phyloP scores from a whole-genome alignment of 2,888 invertebrate genomes.

The Brachyptera putata region DNA sequence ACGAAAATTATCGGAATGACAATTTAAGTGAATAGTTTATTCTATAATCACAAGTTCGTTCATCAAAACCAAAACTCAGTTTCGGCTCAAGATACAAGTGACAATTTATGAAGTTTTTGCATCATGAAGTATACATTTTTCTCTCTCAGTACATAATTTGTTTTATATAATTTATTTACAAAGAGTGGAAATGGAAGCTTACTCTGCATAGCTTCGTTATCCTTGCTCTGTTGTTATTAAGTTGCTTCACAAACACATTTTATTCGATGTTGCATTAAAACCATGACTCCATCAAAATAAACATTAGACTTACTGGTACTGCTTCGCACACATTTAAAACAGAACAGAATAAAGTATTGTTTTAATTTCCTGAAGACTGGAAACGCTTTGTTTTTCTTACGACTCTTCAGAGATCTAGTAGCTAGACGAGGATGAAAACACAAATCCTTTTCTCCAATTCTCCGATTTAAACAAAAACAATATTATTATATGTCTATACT shows the following conservation, averaged over 20 bases:
- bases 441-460: constrained; percentile 8
- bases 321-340: constrained; percentile 16
- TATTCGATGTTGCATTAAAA: constrained; percentile 12
- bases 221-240: neutral
- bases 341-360: constrained; percentile 21
- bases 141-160: no score
- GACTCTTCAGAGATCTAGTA: neutral
- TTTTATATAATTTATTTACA: neutral
- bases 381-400: constrained; percentile 25
- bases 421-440: neutral
- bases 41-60: no score
- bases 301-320: constrained; percentile 14
- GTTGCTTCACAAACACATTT: neutral
- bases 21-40: no score
- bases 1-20: no score
- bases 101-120: no score
- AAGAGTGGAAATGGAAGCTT: neutral
- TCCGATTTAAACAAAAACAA: constrained; percentile 16
- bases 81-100: no score
- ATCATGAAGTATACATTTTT: no score
- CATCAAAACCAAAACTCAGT: no score
- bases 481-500: constrained; percentile 5
- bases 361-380: constrained; percentile 27
- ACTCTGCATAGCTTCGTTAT: neutral
- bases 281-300: constrained; percentile 13